phyloP scores from a whole-genome alignment of 2,797 vertebrate genomes.

The Hypotaenidia okinawae region DNA sequence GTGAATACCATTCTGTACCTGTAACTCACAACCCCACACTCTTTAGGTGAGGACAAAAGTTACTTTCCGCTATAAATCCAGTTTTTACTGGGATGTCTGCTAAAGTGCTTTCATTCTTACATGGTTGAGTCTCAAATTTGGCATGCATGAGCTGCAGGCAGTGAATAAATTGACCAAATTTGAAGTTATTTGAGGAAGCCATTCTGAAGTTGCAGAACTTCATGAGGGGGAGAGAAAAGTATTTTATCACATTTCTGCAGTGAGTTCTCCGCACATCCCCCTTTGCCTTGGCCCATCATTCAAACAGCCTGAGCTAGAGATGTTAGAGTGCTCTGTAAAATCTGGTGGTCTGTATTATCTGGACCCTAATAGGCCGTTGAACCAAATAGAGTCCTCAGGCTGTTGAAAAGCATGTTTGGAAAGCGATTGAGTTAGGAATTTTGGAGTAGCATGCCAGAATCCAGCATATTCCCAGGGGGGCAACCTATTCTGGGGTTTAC shows the following conservation, averaged over 20 bases:
- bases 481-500: not conserved
- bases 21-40: not conserved
- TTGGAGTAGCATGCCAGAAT: not conserved
- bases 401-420: conserved; percentile 3
- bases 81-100: not conserved
- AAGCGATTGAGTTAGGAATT: not conserved
- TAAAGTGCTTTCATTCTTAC: not conserved
- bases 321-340: not conserved
- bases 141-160: not conserved
- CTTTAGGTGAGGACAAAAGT: not conserved
- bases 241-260: not conserved
- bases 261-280: not conserved
- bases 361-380: not conserved
- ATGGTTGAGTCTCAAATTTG: not conserved
- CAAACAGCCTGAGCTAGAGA: not conserved
- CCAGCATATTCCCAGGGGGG: not conserved
- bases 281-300: not conserved
- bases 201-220: not conserved
- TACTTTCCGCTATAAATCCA: not conserved
- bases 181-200: conserved; percentile 16
- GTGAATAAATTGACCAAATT: not conserved
- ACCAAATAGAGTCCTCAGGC: not conserved
- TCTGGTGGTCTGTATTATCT: not conserved
- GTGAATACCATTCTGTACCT: not conserved
- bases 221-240: not conserved